Base-by-base conservation (phyloP, 2,113 vertebrate genomes). In the Phalacrocorax aristotelis region DNA sequence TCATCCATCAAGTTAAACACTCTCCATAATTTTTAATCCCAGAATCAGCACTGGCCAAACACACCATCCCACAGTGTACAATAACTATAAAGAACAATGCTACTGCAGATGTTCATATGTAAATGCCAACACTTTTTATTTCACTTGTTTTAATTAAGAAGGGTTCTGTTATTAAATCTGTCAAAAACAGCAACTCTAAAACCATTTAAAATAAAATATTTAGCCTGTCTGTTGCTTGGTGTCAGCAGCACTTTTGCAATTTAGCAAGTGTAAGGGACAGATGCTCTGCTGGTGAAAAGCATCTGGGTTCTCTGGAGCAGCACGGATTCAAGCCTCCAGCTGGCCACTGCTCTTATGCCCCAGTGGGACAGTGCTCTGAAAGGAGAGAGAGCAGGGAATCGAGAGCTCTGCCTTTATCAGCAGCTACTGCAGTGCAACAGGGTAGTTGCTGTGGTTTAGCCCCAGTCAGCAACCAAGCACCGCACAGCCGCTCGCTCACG, bases 91-190 rank as follows among this genome's bases (percentile, higher is more conserved):
- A 94, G 77, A 83, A 94, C 80, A 82, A 52, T 60, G 48, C 51
- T 77, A 80, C 75, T 85, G 89, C 95, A 98, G 97, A 95, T 94
- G 95, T 96, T 95, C 84, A 44, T 36, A 65, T 69, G 86, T 81
- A 89, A 96, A 96, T 92, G 94, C 83, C 97, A 97, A 74, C 57
- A 57, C 30, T 95, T 96, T 92, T 87, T 86, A 86, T 95, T 97
- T 95, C 76, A 83, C 80, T 95, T 93, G 51, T 95, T 96, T 96
- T 94, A 97, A 97, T 98, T 91, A 96, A 66, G 88, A 90, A 58
- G n/a, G 48, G 55, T 75, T 76, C 70, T 86, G 88, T 34, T 93
- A 89, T 75, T 93, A 87, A 95, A 87, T 94, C 78, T 82, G 65
- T 75, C 79, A 95, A 92, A 96, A 97, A 44, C 52, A 76, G 49